Conservation (phyloP, 2,113 vertebrate species). For the Burhinus oedicnemus region DNA sequence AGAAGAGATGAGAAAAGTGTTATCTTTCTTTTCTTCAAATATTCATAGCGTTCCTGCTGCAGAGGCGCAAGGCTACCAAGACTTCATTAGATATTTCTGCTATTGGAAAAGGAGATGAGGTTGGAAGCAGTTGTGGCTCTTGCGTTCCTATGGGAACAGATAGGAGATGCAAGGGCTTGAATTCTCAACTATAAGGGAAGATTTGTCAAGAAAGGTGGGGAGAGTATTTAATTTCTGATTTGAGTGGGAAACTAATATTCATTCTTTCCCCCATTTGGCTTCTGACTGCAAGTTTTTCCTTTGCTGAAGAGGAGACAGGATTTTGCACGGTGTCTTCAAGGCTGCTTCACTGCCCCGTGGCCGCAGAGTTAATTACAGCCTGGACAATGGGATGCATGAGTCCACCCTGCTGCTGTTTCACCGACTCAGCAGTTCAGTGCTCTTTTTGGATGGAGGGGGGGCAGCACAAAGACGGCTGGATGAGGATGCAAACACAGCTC, state of each 20-base stretch:
- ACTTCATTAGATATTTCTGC: background rate
- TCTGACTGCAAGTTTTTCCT: background rate
- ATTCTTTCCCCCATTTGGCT: background rate
- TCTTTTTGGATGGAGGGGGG: background rate
- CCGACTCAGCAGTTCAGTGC: background rate
- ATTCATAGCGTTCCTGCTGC: background rate
- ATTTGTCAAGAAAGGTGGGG: background rate
- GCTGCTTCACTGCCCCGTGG: background rate
- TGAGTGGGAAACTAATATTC: background rate
- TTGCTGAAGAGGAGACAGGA: background rate
- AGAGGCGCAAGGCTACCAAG: background rate
- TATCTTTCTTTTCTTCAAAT: background rate
- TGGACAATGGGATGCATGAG: background rate
- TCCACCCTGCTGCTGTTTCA: background rate
- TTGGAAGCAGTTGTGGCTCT: background rate
- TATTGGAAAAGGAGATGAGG: background rate
- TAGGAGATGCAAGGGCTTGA: background rate
- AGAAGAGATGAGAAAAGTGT: background rate
- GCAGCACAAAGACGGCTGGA: background rate
- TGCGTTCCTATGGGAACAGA: slow-evolving; percentile 37
- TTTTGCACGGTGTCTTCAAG: background rate
- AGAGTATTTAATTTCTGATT: background rate
- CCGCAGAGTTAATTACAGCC: background rate
- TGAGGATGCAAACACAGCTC: background rate
- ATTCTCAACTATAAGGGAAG: background rate